phyloP scores from a whole-genome alignment of 2,797 vertebrate genomes.

The Adelosebastes latens region DNA sequence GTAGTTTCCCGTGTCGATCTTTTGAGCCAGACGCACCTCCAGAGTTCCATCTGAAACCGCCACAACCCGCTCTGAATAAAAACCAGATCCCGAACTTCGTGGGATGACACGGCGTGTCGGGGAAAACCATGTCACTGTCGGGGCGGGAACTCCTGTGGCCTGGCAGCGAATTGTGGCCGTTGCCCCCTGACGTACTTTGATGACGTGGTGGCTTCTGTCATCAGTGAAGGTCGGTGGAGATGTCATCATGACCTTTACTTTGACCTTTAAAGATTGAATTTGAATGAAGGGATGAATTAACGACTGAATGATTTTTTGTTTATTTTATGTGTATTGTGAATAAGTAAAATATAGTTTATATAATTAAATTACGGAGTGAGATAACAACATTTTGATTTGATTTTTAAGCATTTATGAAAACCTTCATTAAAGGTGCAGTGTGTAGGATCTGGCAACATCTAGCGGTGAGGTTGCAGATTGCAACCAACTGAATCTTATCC shows the following conservation, averaged over 20 bases:
- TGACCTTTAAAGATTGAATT: slow-evolving; percentile 73
- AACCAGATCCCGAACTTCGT: slow-evolving; percentile 66
- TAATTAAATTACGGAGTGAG: neutral
- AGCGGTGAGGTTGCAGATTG: too few species aligned
- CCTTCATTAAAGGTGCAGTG: neutral
- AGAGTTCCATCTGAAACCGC: slow-evolving; percentile 85
- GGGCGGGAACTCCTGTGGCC: slow-evolving; percentile 84
- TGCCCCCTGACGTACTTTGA: slow-evolving; percentile 85
- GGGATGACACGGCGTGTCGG: slow-evolving; percentile 83
- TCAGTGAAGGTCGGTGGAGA: slow-evolving; percentile 83
- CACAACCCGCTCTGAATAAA: slow-evolving; percentile 60
- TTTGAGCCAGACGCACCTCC: slow-evolving; percentile 85
- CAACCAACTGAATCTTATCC: too few species aligned
- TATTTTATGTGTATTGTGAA: neutral
- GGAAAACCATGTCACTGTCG: slow-evolving; percentile 88
- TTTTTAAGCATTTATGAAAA: neutral
- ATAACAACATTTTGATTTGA: neutral
- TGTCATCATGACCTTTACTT: slow-evolving; percentile 87
- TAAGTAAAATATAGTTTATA: neutral
- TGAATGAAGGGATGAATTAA: neutral
- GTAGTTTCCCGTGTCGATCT: slow-evolving; percentile 90
- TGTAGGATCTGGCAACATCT: too few species aligned
- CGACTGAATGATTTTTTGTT: neutral
- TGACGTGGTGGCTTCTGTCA: slow-evolving; percentile 57
- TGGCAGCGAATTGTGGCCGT: slow-evolving; percentile 82